Percentiles rank a stretch among this genome's conserved stretches.
phyloP scores from a whole-genome alignment of 1,140 invertebrate genomes.

The Euura lappo region DNA sequence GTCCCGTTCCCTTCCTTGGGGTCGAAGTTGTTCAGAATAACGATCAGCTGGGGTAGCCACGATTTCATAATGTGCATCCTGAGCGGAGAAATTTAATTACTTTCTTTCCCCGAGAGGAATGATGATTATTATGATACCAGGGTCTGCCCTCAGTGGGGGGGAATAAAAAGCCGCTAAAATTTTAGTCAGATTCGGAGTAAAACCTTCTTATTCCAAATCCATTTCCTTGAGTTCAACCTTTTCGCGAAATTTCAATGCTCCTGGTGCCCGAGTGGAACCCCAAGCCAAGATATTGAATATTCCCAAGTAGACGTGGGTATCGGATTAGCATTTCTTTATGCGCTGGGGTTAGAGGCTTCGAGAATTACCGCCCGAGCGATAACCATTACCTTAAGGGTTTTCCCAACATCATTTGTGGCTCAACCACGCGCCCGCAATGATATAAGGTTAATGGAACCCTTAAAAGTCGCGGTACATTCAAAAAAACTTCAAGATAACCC shows the following conservation, averaged over 20 bases:
- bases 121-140: neutral
- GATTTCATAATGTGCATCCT: slow-evolving; percentile 57
- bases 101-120: neutral
- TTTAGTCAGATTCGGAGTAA: too few species aligned
- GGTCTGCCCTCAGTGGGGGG: neutral
- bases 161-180: neutral
- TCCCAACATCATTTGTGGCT: neutral
- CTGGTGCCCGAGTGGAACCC: too few species aligned
- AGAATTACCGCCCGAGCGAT: neutral
- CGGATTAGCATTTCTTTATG: too few species aligned
- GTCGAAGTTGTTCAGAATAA: slow-evolving; percentile 54
- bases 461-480: too few species aligned
- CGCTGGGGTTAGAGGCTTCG: too few species aligned
- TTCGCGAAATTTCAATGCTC: too few species aligned
- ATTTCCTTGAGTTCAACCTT: too few species aligned
- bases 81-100: slow-evolving; percentile 14
- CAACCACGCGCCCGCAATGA: neutral
- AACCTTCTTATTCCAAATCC: too few species aligned
- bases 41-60: slow-evolving; percentile 58
- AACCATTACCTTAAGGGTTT: neutral
- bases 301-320: too few species aligned
- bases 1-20: slow-evolving; percentile 27
- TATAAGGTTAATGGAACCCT: neutral
- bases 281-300: too few species aligned
- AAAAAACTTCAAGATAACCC: too few species aligned